Evolutionary conservation across 2,797 vertebrate genomes (phyloP), one percentile per base, ranked within the genome.

Genomic region (Anguilla megastoma): DNA sequence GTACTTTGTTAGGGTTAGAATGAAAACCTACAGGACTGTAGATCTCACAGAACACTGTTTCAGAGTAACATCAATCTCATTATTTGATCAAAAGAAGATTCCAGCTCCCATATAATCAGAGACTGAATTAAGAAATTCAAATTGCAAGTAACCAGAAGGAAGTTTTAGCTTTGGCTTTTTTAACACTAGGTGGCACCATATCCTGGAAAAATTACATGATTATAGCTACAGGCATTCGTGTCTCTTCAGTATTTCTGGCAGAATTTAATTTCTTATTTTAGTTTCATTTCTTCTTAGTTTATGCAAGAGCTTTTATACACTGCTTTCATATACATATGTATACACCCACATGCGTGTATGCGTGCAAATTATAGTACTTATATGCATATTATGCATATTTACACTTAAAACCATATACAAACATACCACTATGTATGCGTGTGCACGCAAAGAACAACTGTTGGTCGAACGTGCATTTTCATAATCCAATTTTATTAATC

Each of bases 151-250:
- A 56, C 54, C 54, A 18, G 54, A 56, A 16, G 14, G 50, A 52
- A 52, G 10, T 12, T 8, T 63, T 63, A 63, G 18, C 41, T 45
- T n/a, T 21, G 50, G 45, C 48, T 27, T 14, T 7, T 80, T 33
- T 60, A 6, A 41, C 86, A 84, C 79, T 66, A 87, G 76, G 41
- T 69, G 86, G 79, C 58, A 69, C 33, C 45, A 83, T 82, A 21
- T 9, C 3, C 52, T 74, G 48, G 41, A 24, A 12, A 5, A 87
- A 88, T 82, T 45, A 24, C 45, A 24, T n/a, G 6, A 27, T 48
- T 48, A 8, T 1, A 48, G 33, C 41, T 27, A 30, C 10, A 2
- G 27, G 2, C 8, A 33, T 71, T n/a, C 5, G 16, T 24, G 14
- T 18, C 12, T 76, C 27, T 76, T 76, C 36, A 79, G 74, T 41